These are phyloP conservation scores for Rhamnusium bicolor DNA, from an alignment of 2,888 invertebrate genomes.

Conservation along the genomic window DNA sequence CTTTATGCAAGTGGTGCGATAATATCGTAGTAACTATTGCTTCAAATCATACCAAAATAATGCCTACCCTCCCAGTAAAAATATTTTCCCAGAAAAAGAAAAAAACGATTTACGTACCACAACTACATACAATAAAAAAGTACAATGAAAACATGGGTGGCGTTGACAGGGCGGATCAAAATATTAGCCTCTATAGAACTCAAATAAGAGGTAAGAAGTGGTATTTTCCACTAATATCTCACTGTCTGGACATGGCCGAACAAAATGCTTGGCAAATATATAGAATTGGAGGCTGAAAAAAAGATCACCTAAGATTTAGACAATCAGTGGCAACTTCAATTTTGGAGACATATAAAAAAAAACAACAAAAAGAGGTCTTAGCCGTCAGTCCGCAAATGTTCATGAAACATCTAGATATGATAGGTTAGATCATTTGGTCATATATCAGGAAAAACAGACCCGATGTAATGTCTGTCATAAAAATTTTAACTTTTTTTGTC, in stretches of 20 bases:
- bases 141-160: constrained; percentile 52
- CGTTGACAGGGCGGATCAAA: constrained; percentile 50
- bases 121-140: constrained; percentile 34
- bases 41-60: constrained; percentile 34
- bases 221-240: constrained; percentile 55
- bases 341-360: constrained; percentile 40
- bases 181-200: constrained; percentile 51
- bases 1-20: constrained; percentile 37
- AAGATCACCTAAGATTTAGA: constrained; percentile 54
- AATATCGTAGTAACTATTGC: constrained; percentile 40
- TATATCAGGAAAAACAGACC: constrained; percentile 42
- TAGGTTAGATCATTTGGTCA: constrained; percentile 40
- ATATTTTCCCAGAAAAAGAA: constrained; percentile 41
- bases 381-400: constrained; percentile 12
- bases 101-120: too few species aligned
- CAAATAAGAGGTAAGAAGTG: constrained; percentile 56
- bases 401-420: constrained; percentile 34
- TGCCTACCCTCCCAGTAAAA: constrained; percentile 28
- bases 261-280: constrained; percentile 56
- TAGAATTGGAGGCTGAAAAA: constrained; percentile 46
- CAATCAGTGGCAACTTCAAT: constrained; percentile 38
- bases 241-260: constrained; percentile 50
- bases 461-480: constrained; percentile 37
- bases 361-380: constrained; percentile 19
- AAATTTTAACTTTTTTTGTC: constrained; percentile 34